Conservation (phyloP, 2,888 invertebrate species). For the Microctonus hyperodae region DNA sequence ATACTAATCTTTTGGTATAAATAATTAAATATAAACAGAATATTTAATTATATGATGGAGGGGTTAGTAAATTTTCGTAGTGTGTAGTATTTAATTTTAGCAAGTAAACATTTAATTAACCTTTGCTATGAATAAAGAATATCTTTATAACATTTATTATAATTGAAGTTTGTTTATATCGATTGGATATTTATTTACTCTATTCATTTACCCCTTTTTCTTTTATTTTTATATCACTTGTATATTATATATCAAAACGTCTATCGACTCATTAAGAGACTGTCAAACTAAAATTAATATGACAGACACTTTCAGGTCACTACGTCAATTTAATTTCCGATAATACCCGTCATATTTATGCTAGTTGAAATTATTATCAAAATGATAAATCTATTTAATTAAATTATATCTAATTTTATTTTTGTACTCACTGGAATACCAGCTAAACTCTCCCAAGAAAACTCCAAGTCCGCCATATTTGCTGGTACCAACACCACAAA, state of each 20-base stretch:
- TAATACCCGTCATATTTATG: not conserved
- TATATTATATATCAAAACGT: not conserved
- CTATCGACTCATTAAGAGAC: not conserved
- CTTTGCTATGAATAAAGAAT: too few relatives aligned
- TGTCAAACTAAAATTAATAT: not conserved
- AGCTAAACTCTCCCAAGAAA: slow-evolving; percentile 84
- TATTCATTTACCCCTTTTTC: not conserved
- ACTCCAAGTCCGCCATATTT: slow-evolving; percentile 80
- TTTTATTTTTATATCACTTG: not conserved
- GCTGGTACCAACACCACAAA: slow-evolving; percentile 83
- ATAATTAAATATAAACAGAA: too few relatives aligned
- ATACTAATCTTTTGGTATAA: too few relatives aligned
- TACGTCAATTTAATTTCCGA: not conserved
- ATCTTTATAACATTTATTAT: too few relatives aligned
- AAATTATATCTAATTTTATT: not conserved
- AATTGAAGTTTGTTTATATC: too few relatives aligned
- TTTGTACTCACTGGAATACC: slow-evolving; percentile 73
- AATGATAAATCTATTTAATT: not conserved
- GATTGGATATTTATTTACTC: not conserved
- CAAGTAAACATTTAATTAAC: not conserved
- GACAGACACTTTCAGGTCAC: not conserved
- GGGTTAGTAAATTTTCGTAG: too few relatives aligned
- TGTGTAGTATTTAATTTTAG: not conserved
- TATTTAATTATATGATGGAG: too few relatives aligned
- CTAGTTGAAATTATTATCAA: not conserved